Percentiles rank a stretch among this genome's conserved stretches.
Evolutionary conservation across 1,140 invertebrate genomes (phyloP).

Genomic region (Dinothrombium tinctorium): DNA sequence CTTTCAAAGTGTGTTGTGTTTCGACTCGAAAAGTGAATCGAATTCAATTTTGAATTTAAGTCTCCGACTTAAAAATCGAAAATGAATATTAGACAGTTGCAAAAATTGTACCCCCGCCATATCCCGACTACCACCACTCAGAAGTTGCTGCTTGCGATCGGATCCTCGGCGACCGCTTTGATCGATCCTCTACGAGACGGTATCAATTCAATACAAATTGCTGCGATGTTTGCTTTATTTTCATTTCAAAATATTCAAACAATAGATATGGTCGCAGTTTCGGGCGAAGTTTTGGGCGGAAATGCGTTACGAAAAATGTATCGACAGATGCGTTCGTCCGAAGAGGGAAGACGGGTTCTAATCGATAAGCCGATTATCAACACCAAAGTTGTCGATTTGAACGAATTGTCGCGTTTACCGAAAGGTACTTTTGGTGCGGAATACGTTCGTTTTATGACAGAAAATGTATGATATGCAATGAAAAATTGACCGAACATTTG

Average conservation of each 20-base stretch:
- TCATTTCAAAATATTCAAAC: constrained; percentile 10
- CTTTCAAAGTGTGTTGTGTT: neutral
- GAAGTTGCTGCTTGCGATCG: constrained; percentile 41
- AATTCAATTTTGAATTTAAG: neutral
- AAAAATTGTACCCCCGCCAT: constrained; percentile 29
- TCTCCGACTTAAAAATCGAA: too few species aligned
- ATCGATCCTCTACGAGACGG: constrained; percentile 20
- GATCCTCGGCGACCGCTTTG: constrained; percentile 30
- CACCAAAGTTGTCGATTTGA: constrained; percentile 49
- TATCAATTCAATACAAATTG: constrained; percentile 10
- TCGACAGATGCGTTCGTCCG: constrained; percentile 34
- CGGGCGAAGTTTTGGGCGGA: constrained; percentile 66
- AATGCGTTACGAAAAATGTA: constrained; percentile 38
- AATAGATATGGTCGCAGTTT: constrained; percentile 71
- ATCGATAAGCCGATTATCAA: constrained; percentile 61
- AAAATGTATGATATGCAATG: too few species aligned
- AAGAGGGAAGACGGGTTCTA: constrained; percentile 48
- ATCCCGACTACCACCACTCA: constrained; percentile 47
- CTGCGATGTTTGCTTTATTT: constrained; percentile 6
- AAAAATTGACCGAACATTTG: too few species aligned
- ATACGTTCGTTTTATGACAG: constrained; percentile 54
- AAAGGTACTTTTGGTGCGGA: constrained; percentile 52
- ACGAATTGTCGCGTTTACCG: constrained; percentile 40
- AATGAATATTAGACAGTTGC: too few species aligned
- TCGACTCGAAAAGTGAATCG: too few species aligned